phyloP scores from a whole-genome alignment of 2,888 invertebrate genomes.

The Hydraecia micacea region DNA sequence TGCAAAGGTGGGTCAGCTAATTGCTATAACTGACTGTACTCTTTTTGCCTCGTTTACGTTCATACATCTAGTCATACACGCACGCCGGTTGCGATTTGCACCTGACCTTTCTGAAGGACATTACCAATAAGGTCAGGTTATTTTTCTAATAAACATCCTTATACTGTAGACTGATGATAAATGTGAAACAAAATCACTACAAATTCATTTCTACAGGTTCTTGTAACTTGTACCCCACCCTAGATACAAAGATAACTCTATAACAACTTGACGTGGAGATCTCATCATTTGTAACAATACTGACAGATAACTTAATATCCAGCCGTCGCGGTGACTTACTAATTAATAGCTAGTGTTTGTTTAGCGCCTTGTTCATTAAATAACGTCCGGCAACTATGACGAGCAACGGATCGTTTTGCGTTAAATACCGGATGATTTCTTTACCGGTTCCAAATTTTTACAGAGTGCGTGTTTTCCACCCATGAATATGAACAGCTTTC shows the following conservation, averaged over 20 bases:
- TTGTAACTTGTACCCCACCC: constrained; percentile 19
- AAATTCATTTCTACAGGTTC: not conserved
- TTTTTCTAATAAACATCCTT: not conserved
- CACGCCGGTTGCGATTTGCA: too few species aligned
- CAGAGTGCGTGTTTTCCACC: too few species aligned
- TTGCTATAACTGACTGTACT: too few species aligned
- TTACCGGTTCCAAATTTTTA: too few species aligned
- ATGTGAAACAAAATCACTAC: not conserved
- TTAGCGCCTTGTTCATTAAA: constrained; percentile 39
- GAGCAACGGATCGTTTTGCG: not conserved
- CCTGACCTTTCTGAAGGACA: too few species aligned
- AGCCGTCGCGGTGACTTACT: constrained; percentile 42
- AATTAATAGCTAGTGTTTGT: constrained; percentile 59
- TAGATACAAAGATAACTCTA: constrained; percentile 54
- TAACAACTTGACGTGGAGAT: constrained; percentile 49
- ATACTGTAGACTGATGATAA: not conserved
- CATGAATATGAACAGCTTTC: too few species aligned
- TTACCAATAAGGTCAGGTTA: too few species aligned
- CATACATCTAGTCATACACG: too few species aligned
- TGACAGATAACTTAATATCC: constrained; percentile 55
- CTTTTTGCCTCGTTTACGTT: too few species aligned
- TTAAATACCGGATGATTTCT: not conserved
- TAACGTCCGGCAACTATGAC: constrained; percentile 2
- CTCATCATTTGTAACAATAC: constrained; percentile 55
- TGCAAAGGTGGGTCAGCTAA: too few species aligned